These are phyloP conservation scores for Spisula subtruncata DNA, from an alignment of 2,888 invertebrate genomes.

Conservation along the genomic window DNA sequence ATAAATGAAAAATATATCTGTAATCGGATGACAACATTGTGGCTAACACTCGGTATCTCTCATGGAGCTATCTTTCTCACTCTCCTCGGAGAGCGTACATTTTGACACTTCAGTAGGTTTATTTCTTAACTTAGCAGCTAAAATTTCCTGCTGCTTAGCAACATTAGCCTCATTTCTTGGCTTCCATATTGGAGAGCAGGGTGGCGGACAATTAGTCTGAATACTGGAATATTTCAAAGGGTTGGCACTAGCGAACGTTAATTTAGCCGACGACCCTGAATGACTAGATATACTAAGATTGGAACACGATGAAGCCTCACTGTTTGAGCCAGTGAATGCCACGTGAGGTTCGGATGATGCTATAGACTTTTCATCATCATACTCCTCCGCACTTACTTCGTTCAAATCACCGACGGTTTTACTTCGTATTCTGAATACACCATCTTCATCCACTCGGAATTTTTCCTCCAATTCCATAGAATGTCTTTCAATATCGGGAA, in stretches of 20 bases:
- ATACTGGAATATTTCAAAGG: conserved; percentile 96
- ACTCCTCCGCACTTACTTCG: conserved; percentile 89
- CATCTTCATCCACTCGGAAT: conserved; percentile 89
- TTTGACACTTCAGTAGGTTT: conserved; percentile 9
- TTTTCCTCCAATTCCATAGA: conserved; percentile 93
- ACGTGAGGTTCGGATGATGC: conserved; percentile 75
- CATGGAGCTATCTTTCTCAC: conserved; percentile 31
- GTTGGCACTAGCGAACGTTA: conserved; percentile 97
- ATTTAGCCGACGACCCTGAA: conserved; percentile 90
- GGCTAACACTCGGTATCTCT: conserved; percentile 67
- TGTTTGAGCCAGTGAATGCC: conserved; percentile 67
- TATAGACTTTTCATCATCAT: conserved; percentile 73
- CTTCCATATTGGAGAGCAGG: conserved; percentile 99
- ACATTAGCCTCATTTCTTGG: conserved; percentile 78
- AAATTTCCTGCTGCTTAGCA: conserved; percentile 66
- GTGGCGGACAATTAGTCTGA: conserved; percentile 82
- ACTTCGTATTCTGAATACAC: conserved; percentile 93
- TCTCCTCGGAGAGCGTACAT: conserved; percentile 4
- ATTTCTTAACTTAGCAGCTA: conserved; percentile 27
- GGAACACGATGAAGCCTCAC: conserved; percentile 81
- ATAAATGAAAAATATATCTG: background rate
- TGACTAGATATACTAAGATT: conserved; percentile 83
- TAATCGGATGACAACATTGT: background rate
- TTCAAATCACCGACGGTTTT: conserved; percentile 94
- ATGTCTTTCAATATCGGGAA: conserved; percentile 82